These are phyloP conservation scores for Amyelois transitella DNA, from an alignment of 1,140 invertebrate genomes.

Conservation along the genomic window DNA sequence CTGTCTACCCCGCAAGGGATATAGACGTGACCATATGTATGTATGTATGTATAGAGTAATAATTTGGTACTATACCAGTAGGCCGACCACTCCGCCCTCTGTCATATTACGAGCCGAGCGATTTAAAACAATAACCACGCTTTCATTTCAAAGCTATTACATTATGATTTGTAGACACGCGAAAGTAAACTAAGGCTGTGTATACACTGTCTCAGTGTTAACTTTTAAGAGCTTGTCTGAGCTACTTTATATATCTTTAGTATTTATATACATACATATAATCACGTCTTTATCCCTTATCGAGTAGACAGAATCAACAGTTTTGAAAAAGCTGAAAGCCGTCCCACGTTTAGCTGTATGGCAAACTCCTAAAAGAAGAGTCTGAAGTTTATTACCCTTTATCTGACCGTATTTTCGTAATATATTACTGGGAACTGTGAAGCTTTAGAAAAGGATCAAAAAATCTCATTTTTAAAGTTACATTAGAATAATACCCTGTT, in stretches of 20 bases:
- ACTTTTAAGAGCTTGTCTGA: neutral
- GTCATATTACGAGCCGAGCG: conserved; percentile 53
- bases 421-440: too few relatives aligned
- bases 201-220: neutral
- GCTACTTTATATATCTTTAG: neutral
- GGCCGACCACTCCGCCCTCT: conserved; percentile 43
- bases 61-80: neutral
- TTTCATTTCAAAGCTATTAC: conserved; percentile 51
- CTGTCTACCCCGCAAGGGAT: too few relatives aligned
- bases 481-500: neutral
- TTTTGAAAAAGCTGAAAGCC: neutral
- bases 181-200: conserved; percentile 11
- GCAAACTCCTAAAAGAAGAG: too few relatives aligned
- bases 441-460: neutral
- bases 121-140: conserved; percentile 67
- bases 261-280: neutral
- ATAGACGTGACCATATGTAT: too few relatives aligned
- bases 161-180: conserved; percentile 58
- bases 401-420: neutral
- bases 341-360: too few relatives aligned
- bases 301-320: neutral
- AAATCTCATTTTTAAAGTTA: neutral
- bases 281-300: too few relatives aligned
- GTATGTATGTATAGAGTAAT: too few relatives aligned
- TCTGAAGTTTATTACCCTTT: too few relatives aligned